These are phyloP conservation scores for Allacma fusca DNA, from an alignment of 2,888 invertebrate genomes.

Conservation along the genomic window DNA sequence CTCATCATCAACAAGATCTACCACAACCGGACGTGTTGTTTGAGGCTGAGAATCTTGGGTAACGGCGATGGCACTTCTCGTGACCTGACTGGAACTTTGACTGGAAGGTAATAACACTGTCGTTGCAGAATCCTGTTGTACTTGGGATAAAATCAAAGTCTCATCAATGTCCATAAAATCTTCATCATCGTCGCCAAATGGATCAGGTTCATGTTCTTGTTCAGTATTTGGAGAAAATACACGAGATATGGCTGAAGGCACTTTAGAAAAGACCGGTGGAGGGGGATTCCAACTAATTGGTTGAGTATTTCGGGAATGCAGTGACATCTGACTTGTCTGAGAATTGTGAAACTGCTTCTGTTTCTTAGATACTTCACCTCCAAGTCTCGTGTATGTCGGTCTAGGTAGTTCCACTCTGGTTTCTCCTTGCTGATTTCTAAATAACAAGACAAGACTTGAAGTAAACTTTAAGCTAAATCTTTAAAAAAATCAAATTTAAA, in stretches of 20 bases:
- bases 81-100: background rate
- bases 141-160: constrained; percentile 33
- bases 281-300: background rate
- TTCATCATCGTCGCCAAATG: constrained; percentile 51
- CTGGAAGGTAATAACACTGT: background rate
- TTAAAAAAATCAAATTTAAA: background rate
- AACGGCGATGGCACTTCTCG: background rate
- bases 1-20: constrained; percentile 14
- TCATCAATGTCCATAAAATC: constrained; percentile 59
- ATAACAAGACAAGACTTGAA: too few relatives aligned
- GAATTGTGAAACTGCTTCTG: background rate
- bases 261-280: background rate
- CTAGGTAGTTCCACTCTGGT: background rate
- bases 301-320: background rate
- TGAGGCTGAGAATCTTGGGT: background rate
- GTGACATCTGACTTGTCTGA: background rate
- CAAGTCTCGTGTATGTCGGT: background rate
- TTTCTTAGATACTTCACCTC: background rate
- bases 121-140: background rate
- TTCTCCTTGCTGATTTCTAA: background rate
- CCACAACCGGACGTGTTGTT: background rate
- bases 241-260: background rate
- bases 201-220: constrained; percentile 32
- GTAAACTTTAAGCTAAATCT: too few relatives aligned
- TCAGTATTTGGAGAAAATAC: background rate